Conservation (phyloP, 35 echinoderm and acorn worm species). For the Strongylocentrotus purpuratus region DNA sequence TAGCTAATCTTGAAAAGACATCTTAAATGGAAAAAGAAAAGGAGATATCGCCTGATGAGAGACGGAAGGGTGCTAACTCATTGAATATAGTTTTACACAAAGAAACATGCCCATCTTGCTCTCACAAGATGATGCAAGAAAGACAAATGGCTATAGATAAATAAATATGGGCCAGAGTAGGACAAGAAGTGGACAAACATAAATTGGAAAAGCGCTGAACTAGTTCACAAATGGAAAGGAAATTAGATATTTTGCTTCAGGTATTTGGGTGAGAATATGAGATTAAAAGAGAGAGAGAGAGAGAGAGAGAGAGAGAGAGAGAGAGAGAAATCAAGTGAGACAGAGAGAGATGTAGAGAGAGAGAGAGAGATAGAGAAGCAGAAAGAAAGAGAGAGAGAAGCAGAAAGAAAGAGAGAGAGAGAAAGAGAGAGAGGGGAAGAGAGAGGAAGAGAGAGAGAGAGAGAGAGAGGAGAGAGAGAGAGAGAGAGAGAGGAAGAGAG, state of each 20-base stretch:
- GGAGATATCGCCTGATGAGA: background rate
- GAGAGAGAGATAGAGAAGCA: background rate
- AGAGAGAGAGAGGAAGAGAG: background rate
- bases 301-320: background rate
- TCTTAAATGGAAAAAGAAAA: background rate
- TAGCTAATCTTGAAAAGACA: background rate
- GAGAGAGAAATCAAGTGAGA: background rate
- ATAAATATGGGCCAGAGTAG: background rate
- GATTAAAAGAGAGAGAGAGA: background rate
- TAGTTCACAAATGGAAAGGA: background rate
- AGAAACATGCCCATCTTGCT: too few relatives aligned
- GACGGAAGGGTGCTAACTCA: too few relatives aligned
- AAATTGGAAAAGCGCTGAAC: background rate
- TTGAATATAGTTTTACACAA: too few relatives aligned
- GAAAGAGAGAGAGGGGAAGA: background rate
- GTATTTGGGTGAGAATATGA: background rate
- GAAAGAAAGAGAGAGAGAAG: background rate
- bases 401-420: background rate
- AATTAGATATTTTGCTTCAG: background rate
- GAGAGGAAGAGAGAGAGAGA: background rate
- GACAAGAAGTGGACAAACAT: background rate
- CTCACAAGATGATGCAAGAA: too few relatives aligned
- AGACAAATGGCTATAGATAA: too few relatives aligned
- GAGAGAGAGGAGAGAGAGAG: background rate
- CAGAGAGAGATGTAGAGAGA: background rate